A percentile compares a stretch with the other conserved stretches of the same genome.
Evolutionary conservation across 37 sponge, comb jelly and placozoan genomes (phyloP).

Genomic region (Dysidea cf. avara): DNA sequence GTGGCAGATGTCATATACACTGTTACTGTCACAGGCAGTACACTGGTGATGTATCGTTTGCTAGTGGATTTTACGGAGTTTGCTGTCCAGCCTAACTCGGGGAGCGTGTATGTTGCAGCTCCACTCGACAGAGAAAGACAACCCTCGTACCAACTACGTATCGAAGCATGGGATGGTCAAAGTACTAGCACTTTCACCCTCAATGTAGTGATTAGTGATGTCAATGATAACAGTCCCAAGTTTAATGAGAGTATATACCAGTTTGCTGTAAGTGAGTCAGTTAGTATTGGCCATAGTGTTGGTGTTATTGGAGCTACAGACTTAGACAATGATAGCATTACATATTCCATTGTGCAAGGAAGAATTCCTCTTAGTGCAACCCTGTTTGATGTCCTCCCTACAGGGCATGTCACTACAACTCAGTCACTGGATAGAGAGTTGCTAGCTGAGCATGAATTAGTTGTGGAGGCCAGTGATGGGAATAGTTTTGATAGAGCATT

Average conservation of each 20-base stretch:
- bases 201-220: neutral
- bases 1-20: too few species aligned
- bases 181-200: neutral
- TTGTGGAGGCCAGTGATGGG: conserved; percentile 41
- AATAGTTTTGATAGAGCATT: conserved; percentile 5
- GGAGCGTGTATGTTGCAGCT: neutral
- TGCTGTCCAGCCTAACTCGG: conserved; percentile 22
- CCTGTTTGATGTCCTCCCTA: conserved; percentile 14
- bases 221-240: conserved; percentile 20
- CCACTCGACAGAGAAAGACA: conserved; percentile 1
- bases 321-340: too few species aligned
- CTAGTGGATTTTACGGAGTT: neutral
- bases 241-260: neutral
- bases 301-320: too few species aligned
- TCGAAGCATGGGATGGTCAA: conserved; percentile 6
- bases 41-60: too few species aligned
- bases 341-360: conserved; percentile 14
- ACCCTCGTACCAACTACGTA: neutral
- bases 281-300: too few species aligned
- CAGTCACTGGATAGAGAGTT: conserved; percentile 32
- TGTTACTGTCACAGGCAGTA: too few species aligned
- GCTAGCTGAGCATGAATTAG: conserved; percentile 30
- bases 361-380: neutral
- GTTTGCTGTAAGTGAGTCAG: too few species aligned
- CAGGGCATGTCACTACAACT: neutral